A percentile compares a stretch with the other conserved stretches of the same genome.
phyloP scores from a whole-genome alignment of 2,113 vertebrate genomes.

The Rafetus swinhoei region DNA sequence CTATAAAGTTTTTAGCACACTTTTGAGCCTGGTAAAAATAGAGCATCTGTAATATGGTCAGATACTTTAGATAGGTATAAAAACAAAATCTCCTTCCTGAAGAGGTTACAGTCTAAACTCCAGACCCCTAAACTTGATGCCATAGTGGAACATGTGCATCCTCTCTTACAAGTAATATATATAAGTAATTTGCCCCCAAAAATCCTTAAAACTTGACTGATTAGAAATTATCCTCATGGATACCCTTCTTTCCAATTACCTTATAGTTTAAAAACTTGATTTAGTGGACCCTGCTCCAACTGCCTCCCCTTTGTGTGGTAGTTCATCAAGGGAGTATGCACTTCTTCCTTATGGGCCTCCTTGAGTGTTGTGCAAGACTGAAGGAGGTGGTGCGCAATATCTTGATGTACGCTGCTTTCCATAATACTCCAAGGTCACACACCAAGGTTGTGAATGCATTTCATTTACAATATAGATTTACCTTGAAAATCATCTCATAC shows the following conservation, averaged over 20 bases:
- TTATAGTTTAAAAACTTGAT: background rate
- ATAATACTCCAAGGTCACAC: background rate
- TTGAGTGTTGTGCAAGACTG: background rate
- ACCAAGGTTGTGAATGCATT: background rate
- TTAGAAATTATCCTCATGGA: background rate
- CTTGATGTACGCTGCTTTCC: background rate
- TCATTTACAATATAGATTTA: background rate
- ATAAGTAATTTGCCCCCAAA: background rate
- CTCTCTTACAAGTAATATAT: background rate
- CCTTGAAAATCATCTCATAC: background rate
- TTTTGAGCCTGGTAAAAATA: background rate
- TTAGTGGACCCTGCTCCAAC: background rate
- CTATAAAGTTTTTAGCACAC: background rate
- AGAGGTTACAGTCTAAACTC: background rate
- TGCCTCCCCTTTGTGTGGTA: background rate
- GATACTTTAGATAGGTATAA: background rate
- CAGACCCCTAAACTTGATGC: background rate
- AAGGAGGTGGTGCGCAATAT: background rate
- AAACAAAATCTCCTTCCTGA: background rate
- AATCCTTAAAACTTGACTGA: no score
- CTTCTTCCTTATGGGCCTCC: background rate
- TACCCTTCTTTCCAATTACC: background rate
- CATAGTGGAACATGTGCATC: background rate
- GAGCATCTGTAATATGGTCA: background rate
- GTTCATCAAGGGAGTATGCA: no score